Conservation (phyloP, 2,113 vertebrate species). For the Ictidomys tridecemlineatus region DNA sequence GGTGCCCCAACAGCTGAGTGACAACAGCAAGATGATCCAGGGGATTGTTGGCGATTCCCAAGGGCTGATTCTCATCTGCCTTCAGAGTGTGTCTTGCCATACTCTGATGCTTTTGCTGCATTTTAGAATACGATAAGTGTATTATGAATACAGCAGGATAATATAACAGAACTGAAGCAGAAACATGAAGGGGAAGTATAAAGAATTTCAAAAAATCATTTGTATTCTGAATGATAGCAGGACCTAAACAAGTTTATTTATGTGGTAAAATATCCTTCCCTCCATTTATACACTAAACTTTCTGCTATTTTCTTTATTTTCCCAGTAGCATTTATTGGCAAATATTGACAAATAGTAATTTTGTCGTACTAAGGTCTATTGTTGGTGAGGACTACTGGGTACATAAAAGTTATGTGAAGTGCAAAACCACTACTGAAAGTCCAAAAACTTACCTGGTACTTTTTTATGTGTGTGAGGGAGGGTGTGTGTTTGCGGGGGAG, state of each 20-base stretch:
- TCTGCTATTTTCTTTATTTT: neutral
- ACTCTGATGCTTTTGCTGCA: neutral
- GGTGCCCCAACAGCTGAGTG: neutral
- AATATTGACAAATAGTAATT: neutral
- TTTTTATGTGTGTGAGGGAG: no score
- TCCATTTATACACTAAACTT: neutral
- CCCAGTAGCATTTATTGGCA: neutral
- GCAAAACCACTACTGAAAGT: neutral
- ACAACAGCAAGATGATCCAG: neutral
- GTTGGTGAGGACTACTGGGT: no score
- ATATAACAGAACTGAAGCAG: neutral
- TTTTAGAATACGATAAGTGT: neutral
- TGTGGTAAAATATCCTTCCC: neutral
- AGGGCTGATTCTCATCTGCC: neutral
- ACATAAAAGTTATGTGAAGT: neutral
- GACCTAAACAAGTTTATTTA: neutral
- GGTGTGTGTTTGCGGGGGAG: no score
- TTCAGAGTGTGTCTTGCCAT: neutral
- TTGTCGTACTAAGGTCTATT: neutral
- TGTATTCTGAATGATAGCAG: neutral
- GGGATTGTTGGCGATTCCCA: no score
- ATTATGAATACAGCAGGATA: neutral
- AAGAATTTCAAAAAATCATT: neutral
- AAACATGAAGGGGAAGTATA: neutral
- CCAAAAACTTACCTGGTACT: neutral